Base-by-base conservation (phyloP, 2,797 vertebrate genomes). In the Psittacula echo region DNA sequence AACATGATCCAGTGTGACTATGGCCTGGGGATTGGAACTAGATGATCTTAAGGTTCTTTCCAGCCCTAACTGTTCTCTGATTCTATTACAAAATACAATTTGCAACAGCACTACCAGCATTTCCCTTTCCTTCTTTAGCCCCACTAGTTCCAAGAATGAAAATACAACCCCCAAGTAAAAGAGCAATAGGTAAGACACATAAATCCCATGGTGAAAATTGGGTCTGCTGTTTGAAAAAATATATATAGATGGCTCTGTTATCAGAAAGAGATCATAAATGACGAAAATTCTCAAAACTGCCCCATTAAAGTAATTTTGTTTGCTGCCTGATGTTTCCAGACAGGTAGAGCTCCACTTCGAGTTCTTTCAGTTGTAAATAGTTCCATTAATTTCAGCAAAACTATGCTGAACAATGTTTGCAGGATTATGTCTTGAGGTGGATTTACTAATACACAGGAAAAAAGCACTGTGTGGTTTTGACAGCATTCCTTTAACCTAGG, bases 221-320 rank as follows among this genome's bases (percentile, higher is more conserved):
- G 26, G 32, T 61, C 44, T 87, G 21, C 44, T 81, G 10, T 61
- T 93, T 37, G 34, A 58, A 92, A 90, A 85, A 79, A 64, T 8
- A 19, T 42, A 85, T 9, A n/a, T 3, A 67, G 32, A 93, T 3
- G 20, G n/a, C 17, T 92, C 48, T 44, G 12, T 65, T 77, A 77
- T 24, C 9, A 65, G 61, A 85, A 75, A 93, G 37, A 78, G 81
- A 88, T 21, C 4, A 50, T 19, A 84, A 82, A 66, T 48, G n/a
- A 92, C 3, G 21, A 84, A 91, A 90, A 86, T 51, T 72, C 58
- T 78, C 53, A 66, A 84, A 96, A 94, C 70, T 70, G 81, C 44
- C 42, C 50, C 51, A 90, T 92, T 93, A 91, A 91, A 90, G 75
- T 76, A 87, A 94, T 96, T 90, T 94, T 44, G 60, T 70, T 89